Percentiles rank a stretch among this genome's conserved stretches.
phyloP scores from a whole-genome alignment of 2,888 invertebrate genomes.

The Linyphia triangularis region DNA sequence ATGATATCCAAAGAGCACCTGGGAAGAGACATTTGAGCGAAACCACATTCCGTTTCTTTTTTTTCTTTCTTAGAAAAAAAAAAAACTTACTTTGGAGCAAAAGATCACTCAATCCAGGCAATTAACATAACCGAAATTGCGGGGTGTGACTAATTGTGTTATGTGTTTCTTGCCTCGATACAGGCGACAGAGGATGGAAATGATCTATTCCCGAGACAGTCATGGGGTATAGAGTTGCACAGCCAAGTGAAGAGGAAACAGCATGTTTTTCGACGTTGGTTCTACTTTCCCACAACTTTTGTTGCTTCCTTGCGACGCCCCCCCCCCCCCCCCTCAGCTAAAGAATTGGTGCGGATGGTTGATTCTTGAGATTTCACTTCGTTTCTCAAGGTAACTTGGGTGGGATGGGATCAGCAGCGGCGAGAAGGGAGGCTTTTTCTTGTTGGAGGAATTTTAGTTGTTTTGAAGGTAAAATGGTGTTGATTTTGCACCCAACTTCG shows the following conservation, averaged over 20 bases:
- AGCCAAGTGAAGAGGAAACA: constrained; percentile 19
- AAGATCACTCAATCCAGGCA: not conserved
- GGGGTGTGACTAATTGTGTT: not conserved
- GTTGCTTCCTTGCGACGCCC: not conserved
- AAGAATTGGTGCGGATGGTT: constrained; percentile 33
- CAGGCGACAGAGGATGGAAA: not conserved
- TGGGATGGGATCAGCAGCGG: not conserved
- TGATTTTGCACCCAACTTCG: no score
- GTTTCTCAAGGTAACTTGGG: not conserved
- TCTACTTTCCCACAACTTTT: constrained; percentile 23
- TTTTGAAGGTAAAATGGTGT: no score
- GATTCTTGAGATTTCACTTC: constrained; percentile 4
- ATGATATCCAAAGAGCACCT: not conserved
- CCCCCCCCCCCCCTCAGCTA: not conserved
- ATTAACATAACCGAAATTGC: not conserved
- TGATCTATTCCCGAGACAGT: not conserved
- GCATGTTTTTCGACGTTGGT: not conserved
- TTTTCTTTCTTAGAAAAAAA: no score
- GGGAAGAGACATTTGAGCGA: not conserved
- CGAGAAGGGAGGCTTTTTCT: no score
- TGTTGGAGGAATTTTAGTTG: no score
- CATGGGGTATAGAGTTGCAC: constrained; percentile 9
- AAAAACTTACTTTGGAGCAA: not conserved
- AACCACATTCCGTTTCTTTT: not conserved
- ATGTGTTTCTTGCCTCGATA: not conserved